phyloP scores from a whole-genome alignment of 2,888 invertebrate species.

The Mythimna lalbum region DNA sequence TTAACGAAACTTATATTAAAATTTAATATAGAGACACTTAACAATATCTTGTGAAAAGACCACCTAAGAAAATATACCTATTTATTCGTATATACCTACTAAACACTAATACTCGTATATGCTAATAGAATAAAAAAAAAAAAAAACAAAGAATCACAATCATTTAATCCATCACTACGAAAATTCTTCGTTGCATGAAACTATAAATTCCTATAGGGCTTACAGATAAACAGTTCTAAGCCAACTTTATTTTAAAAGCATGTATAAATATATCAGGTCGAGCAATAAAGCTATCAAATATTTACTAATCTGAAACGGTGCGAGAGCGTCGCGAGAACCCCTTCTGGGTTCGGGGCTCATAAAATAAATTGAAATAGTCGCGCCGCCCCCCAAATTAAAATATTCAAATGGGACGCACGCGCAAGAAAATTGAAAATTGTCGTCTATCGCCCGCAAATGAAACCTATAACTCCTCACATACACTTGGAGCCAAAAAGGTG shows the following conservation, averaged over 20 bases:
- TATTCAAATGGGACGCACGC: constrained; percentile 91
- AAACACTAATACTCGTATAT: not conserved
- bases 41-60: not conserved
- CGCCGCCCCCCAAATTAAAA: constrained; percentile 91
- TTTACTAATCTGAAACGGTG: constrained; percentile 90
- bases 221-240: constrained; percentile 49
- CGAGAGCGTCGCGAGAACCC: constrained; percentile 86
- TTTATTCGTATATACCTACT: not conserved
- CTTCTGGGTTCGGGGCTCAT: constrained; percentile 88
- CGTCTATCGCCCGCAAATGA: constrained; percentile 91
- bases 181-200: constrained; percentile 23
- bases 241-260: constrained; percentile 81
- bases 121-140: not conserved
- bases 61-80: not conserved
- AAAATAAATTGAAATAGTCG: constrained; percentile 91
- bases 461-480: constrained; percentile 90
- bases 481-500: constrained; percentile 76
- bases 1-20: not conserved
- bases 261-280: constrained; percentile 87
- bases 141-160: not conserved
- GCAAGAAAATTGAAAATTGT: constrained; percentile 91
- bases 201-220: constrained; percentile 23
- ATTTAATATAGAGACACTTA: not conserved
- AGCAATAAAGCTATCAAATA: constrained; percentile 91
- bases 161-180: not conserved